phyloP scores from a whole-genome alignment of 2,113 vertebrate genomes.

The Columba livia region DNA sequence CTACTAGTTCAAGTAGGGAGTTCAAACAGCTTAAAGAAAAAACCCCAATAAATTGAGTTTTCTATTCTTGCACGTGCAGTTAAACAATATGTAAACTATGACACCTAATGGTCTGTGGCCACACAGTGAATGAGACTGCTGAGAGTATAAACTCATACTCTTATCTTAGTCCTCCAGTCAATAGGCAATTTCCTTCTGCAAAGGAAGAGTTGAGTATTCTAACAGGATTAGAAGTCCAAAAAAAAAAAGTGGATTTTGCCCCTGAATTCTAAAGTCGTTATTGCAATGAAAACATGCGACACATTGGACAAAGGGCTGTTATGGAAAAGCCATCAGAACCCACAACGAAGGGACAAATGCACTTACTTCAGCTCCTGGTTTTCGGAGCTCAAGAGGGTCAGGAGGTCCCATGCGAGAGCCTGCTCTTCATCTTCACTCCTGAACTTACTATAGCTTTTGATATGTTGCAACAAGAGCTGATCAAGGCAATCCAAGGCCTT shows the following conservation, averaged over 20 bases:
- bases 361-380: slow-evolving; percentile 83
- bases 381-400: slow-evolving; percentile 81
- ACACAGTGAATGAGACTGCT: not conserved
- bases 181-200: not conserved
- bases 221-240: not conserved
- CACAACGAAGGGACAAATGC: not conserved
- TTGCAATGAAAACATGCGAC: not conserved
- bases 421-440: slow-evolving; percentile 65
- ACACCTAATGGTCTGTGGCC: not conserved
- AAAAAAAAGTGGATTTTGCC: not conserved
- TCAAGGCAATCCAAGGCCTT: slow-evolving; percentile 90
- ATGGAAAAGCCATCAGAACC: not conserved
- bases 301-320: not conserved
- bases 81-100: not conserved
- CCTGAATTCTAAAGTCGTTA: not conserved
- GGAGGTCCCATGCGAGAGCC: slow-evolving; percentile 86
- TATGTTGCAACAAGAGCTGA: slow-evolving; percentile 80
- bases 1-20: not conserved
- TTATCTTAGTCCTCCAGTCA: not conserved
- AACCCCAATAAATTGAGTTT: not conserved
- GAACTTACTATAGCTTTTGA: slow-evolving; percentile 72
- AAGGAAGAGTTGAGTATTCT: not conserved
- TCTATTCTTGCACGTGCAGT: not conserved
- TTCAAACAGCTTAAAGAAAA: not conserved
- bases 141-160: not conserved